Base-by-base conservation (phyloP, 2,113 vertebrate genomes). In the Rhegmatorhina hoffmannsi region DNA sequence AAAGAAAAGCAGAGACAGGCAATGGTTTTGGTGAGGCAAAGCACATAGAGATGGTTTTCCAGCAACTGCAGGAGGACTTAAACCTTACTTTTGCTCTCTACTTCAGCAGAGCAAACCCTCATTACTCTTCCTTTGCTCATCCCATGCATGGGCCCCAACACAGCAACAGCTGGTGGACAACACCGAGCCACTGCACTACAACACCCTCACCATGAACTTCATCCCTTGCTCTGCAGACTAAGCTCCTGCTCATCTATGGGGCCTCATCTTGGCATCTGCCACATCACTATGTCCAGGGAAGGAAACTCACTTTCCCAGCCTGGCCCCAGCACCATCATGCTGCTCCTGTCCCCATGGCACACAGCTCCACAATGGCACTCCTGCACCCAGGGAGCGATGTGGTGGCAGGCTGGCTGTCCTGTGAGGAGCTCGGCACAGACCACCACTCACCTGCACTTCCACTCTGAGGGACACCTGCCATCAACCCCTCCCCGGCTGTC, bases 381-480 rank as follows among this genome's bases (percentile, higher is more conserved):
- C 13, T 4, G 29, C 33, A 29, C 9, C 17, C 2, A 2, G 20
- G 25, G 13, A 46, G 23, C 0, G 2, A 6, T 1, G 7, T 2
- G 3, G 24, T 18, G 44, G 13, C 17, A 68, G 15, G 26, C 58
- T 56, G n/a, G 29, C 43, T 86, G 49, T 29, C 25, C 58, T 0
- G 0, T 4, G 5, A 55, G 40, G 13, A 92, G 44, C 49, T 14
- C 0, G 0, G 20, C 1, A 3, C 36, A 58, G 31, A 67, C 4
- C 28, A 69, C 16, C 49, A 56, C 6, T 28, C 47, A 60, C 15
- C 44, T 33, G 56, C 1, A 4, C 12, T 50, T 16, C 58, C 58
- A 15, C 50, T 59, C 28, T 43, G 72, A 77, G 47, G 19, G 59
- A 8, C 1, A 4, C 6, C 47, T 67, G 28, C 33, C 56, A 56